Conservation (phyloP, 2,888 invertebrate species). For the Pristionchus fissidentatus region DNA sequence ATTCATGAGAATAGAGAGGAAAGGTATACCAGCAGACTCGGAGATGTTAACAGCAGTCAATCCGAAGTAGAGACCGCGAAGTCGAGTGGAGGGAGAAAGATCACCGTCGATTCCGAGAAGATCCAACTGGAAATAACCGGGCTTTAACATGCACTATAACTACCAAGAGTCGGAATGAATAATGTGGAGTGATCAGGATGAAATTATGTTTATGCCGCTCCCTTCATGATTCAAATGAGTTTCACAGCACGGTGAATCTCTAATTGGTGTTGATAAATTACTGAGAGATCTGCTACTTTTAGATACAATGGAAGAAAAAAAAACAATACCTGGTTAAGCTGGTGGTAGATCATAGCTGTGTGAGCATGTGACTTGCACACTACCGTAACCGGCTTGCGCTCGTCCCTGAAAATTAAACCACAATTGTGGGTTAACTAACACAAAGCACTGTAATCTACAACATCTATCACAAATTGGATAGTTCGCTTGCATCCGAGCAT, state of each 20-base stretch:
- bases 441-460: no score
- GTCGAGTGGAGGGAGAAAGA: constrained; percentile 52
- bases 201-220: no score
- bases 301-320: neutral
- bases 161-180: no score
- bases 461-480: constrained; percentile 1
- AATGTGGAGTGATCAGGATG: no score
- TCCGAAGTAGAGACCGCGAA: constrained; percentile 68
- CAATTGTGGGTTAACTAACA: neutral
- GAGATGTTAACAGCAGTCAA: constrained; percentile 73
- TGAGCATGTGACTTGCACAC: constrained; percentile 73
- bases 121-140: constrained; percentile 62
- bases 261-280: neutral
- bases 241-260: neutral
- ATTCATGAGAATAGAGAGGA: neutral
- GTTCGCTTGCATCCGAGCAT: neutral
- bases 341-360: constrained; percentile 73
- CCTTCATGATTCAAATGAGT: neutral
- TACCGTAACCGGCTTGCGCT: constrained; percentile 61
- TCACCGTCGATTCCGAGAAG: constrained; percentile 64
- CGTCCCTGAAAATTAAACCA: constrained; percentile 52
- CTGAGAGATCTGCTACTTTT: no score
- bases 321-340: constrained; percentile 64
- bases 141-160: neutral
- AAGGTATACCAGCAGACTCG: constrained; percentile 69